A percentile compares a stretch with the other conserved stretches of the same genome.
These are phyloP conservation scores for Alca torda DNA, from an alignment of 2,797 vertebrate species.

Conservation along the genomic window DNA sequence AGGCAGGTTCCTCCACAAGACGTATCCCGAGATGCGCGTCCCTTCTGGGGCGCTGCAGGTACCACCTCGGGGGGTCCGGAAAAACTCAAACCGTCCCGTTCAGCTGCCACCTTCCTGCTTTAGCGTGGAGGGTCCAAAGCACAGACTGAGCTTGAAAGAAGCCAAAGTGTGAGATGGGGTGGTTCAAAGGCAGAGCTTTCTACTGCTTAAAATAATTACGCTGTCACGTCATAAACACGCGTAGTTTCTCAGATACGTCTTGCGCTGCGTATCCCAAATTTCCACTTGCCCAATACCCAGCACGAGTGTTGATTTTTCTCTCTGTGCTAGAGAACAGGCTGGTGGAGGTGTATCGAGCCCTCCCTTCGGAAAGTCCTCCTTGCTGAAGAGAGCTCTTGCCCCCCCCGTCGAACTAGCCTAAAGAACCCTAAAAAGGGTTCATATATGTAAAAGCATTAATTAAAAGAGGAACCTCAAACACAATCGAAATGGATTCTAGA, in stretches of 20 bases:
- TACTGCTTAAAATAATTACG: neutral
- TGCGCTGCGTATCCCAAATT: neutral
- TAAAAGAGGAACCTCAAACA: neutral
- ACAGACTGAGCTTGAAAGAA: neutral
- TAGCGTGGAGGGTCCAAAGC: neutral
- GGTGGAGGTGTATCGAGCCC: neutral
- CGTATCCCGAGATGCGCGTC: rapidly evolving
- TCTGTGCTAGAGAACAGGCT: neutral
- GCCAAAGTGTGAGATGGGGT: neutral
- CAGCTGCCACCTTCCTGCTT: neutral
- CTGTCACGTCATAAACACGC: neutral
- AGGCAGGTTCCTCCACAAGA: rapidly evolving
- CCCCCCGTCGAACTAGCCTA: neutral
- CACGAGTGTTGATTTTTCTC: neutral
- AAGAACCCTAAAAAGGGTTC: neutral
- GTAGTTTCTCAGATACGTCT: neutral
- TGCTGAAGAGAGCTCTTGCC: neutral
- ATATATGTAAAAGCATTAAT: neutral
- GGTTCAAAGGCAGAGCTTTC: neutral
- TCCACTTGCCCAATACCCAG: neutral
- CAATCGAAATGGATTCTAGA: neutral
- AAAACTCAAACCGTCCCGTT: neutral
- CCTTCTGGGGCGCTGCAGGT: neutral
- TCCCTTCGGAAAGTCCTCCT: neutral
- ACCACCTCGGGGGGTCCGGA: neutral